Evolutionary conservation across 2,113 vertebrate species (phyloP), one percentile per base, ranked within the genome.

Genomic region (Acrocephalus kingi): DNA sequence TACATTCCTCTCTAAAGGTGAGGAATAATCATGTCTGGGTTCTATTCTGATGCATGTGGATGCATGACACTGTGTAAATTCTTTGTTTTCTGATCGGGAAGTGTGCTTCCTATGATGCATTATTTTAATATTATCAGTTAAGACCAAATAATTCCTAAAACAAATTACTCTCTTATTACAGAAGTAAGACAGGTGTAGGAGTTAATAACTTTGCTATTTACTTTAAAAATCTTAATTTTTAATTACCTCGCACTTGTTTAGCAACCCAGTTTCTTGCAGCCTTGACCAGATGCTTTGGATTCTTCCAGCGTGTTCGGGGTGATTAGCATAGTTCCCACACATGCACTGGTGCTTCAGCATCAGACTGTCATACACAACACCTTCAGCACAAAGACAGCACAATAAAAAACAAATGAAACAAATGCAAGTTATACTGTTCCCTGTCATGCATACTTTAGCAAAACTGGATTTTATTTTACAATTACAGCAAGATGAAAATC

Each of bases 201-300:
- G 30, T 73, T 86, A 49, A 89, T 46, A 54, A 43, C 55, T 56
- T 63, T 87, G 16, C 16, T 61, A 17, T 84, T 82, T 84, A 52
- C 28, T 71, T 82, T 56, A 84, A 67, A 14, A 68, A 91, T 56
- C 25, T 90, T 71, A 28, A 30, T 41, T 87, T 74, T 82, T 81
- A 64, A 97, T 98, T 98, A 98, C 98, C 98, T 98, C 98, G 2
- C 98, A 98, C 93, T 98, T 98, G 96, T 96, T 98, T 89, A 98
- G 96, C 94, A 98, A 63, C 45, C 98, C 98, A 16, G 98, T 98
- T 97, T 98, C 98, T 97, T 98, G 98, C 71, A 98, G 97, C 82
- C 98, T 98, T 84, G 98, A 98, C 98, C 98, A 98, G 97, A 98
- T 98, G 98, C 98, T 98, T 96, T 98, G 98, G 92, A 98, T 98